phyloP scores from a whole-genome alignment of 2,113 vertebrate species.

The Perognathus longimembris region DNA sequence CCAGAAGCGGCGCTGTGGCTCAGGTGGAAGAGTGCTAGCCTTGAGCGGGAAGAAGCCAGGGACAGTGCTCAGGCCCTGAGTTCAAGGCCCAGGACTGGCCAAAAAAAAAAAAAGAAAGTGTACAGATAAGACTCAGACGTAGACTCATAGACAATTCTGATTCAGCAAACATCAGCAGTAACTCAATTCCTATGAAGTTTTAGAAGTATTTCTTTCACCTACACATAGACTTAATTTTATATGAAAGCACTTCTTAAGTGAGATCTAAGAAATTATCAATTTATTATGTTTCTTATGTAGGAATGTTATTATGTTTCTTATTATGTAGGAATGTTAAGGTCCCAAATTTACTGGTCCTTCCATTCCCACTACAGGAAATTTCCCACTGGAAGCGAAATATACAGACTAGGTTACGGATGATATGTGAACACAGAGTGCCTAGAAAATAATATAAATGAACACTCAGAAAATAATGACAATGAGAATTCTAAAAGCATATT shows the following conservation, averaged over 20 bases:
- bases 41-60: too few relatives aligned
- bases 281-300: not conserved
- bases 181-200: not conserved
- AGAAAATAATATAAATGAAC: constrained; percentile 23
- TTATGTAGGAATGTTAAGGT: constrained; percentile 3
- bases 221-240: not conserved
- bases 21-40: too few relatives aligned
- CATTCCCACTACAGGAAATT: not conserved
- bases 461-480: constrained; percentile 36
- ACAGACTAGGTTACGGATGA: not conserved
- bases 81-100: not conserved
- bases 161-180: not conserved
- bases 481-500: not conserved
- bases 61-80: too few relatives aligned
- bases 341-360: not conserved
- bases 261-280: not conserved
- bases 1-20: too few relatives aligned
- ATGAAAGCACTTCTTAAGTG: constrained; percentile 3
- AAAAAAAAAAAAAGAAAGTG: not conserved
- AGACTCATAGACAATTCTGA: not conserved
- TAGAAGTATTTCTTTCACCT: not conserved
- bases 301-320: not conserved
- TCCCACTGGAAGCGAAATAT: not conserved
- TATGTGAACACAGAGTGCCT: not conserved
- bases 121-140: not conserved